These are phyloP conservation scores for Amyelois transitella DNA, from an alignment of 1,140 invertebrate genomes.

Conservation along the genomic window DNA sequence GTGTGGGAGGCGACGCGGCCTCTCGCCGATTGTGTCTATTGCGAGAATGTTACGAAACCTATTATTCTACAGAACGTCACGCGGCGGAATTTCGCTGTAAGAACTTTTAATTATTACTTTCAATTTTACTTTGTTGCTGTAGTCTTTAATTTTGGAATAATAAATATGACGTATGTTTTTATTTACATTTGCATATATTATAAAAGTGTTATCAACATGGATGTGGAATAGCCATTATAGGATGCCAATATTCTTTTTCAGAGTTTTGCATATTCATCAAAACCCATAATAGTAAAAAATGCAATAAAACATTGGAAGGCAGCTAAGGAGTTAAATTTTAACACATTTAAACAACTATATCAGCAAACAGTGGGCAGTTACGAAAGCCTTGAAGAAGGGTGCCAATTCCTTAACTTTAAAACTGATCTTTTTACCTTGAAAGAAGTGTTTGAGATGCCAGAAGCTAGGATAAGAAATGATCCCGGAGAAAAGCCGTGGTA, in stretches of 20 bases:
- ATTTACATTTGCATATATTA: too few species aligned
- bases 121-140: neutral
- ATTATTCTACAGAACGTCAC: conserved; percentile 80
- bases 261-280: conserved; percentile 84
- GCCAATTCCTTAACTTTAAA: conserved; percentile 93
- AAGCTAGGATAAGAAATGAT: conserved; percentile 77
- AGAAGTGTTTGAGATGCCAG: conserved; percentile 87
- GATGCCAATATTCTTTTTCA: conserved; percentile 46
- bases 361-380: conserved; percentile 78
- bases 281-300: conserved; percentile 87
- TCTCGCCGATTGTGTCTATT: conserved; percentile 86
- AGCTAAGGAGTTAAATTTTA: conserved; percentile 79
- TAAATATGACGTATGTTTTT: too few species aligned
- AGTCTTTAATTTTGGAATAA: neutral
- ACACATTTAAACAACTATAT: conserved; percentile 88
- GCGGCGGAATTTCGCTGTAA: conserved; percentile 78
- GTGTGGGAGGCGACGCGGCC: conserved; percentile 90
- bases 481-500: conserved; percentile 87
- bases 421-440: conserved; percentile 85
- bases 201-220: too few species aligned
- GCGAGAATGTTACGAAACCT: conserved; percentile 77
- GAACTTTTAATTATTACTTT: conserved; percentile 7
- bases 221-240: too few species aligned
- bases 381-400: conserved; percentile 82
- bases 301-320: conserved; percentile 87